Percentiles rank a stretch among this genome's conserved stretches.
Conservation (phyloP, 2,888 invertebrate species). For the Nasonovia ribisnigri region DNA sequence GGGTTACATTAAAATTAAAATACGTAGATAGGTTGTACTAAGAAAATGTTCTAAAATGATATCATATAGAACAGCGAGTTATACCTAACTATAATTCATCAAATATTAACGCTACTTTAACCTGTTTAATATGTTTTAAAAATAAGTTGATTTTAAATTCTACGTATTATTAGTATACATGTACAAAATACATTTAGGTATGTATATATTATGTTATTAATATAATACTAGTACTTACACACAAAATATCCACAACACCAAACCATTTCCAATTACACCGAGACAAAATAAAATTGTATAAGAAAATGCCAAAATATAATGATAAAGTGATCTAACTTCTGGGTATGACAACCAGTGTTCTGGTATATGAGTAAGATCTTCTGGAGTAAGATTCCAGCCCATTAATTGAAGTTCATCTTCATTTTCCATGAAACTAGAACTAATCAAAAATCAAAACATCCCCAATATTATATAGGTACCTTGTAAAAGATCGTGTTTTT, state of each 20-base stretch:
- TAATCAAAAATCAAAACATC: neutral
- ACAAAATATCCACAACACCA: conserved; percentile 87
- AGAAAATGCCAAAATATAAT: conserved; percentile 83
- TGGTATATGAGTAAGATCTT: conserved; percentile 82
- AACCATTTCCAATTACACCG: conserved; percentile 83
- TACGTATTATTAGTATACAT: neutral
- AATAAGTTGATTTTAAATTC: neutral
- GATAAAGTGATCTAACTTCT: conserved; percentile 85
- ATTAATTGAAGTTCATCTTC: conserved; percentile 62
- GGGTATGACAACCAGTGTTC: conserved; percentile 84
- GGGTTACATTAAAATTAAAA: neutral
- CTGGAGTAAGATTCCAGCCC: conserved; percentile 81
- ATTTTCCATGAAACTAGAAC: conserved; percentile 47
- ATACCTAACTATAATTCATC: neutral
- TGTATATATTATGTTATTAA: neutral
- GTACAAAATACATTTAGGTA: neutral
- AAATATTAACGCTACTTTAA: neutral
- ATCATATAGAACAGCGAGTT: neutral
- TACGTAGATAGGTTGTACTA: neutral
- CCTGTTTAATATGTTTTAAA: neutral
- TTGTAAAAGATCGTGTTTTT: neutral
- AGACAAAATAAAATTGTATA: conserved; percentile 76
- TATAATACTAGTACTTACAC: conserved; percentile 74
- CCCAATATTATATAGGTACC: neutral
- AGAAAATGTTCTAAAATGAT: neutral